Percentiles rank a stretch among this genome's conserved stretches.
Conservation (phyloP, 2,113 vertebrate genomes). For the Cottus gobio region DNA sequence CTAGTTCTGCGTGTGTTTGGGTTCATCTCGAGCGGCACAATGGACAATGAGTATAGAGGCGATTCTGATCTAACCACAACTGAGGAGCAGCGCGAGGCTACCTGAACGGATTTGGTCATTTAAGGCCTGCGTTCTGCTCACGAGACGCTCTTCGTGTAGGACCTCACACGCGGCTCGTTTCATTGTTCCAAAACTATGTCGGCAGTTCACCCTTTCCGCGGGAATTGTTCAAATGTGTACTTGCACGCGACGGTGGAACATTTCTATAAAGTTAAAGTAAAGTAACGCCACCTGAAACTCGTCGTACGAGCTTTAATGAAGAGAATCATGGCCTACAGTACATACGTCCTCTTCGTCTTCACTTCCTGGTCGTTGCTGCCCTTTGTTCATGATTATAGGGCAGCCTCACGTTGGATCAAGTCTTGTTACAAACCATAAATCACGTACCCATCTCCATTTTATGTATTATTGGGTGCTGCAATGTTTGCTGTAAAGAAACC, state of each 20-base stretch:
- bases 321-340: too few species aligned
- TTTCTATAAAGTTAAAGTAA: background rate
- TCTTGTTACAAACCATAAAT: too few species aligned
- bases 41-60: constrained; percentile 89
- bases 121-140: background rate
- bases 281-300: background rate
- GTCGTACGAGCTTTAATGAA: background rate
- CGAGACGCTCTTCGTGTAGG: background rate
- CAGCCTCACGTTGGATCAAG: too few species aligned
- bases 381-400: too few species aligned
- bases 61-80: constrained; percentile 93
- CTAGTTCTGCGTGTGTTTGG: constrained; percentile 81
- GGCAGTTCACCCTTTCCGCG: background rate
- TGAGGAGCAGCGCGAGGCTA: background rate
- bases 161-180: background rate
- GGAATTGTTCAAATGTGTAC: too few species aligned
- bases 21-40: constrained; percentile 33
- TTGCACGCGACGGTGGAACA: background rate
- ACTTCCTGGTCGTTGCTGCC: too few species aligned
- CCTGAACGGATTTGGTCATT: background rate
- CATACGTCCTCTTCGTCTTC: too few species aligned
- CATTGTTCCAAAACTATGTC: background rate
- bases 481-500: too few species aligned
- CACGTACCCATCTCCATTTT: too few species aligned
- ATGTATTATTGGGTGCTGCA: too few species aligned